phyloP scores from a whole-genome alignment of 2,888 invertebrate genomes.

The Dynastes hyllus region DNA sequence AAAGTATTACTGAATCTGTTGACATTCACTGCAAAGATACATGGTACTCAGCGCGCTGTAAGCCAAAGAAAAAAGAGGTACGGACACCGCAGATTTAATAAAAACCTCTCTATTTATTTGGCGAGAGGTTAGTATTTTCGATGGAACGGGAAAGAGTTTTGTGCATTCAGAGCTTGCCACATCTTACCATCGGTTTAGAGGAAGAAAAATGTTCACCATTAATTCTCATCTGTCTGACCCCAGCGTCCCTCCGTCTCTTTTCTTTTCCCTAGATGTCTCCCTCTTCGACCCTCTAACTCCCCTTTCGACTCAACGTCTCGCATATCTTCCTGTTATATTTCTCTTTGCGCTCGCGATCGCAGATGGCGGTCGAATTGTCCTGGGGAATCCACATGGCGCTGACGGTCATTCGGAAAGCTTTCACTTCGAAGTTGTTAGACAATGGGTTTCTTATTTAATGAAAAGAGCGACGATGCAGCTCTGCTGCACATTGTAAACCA shows the following conservation, averaged over 20 bases:
- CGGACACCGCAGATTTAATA: slow-evolving; percentile 43
- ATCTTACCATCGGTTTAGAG: slow-evolving; percentile 69
- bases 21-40: slow-evolving; percentile 8
- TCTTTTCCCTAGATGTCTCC: slow-evolving; percentile 17
- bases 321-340: slow-evolving; percentile 42
- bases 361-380: slow-evolving; percentile 42
- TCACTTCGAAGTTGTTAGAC: slow-evolving; percentile 30
- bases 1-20: slow-evolving; percentile 17
- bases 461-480: slow-evolving; percentile 33
- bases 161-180: slow-evolving; percentile 64
- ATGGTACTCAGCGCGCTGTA: background rate
- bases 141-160: slow-evolving; percentile 43
- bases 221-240: slow-evolving; percentile 68
- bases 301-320: slow-evolving; percentile 15
- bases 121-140: slow-evolving; percentile 41
- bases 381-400: slow-evolving; percentile 24
- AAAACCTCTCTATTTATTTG: slow-evolving; percentile 48
- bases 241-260: slow-evolving; percentile 55
- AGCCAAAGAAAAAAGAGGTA: slow-evolving; percentile 10
- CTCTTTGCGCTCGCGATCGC: slow-evolving; percentile 40
- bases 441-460: slow-evolving; percentile 17
- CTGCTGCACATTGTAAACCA: slow-evolving; percentile 25
- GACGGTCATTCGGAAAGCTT: slow-evolving; percentile 15
- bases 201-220: slow-evolving; percentile 69
- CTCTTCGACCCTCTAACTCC: slow-evolving; percentile 11